Evolutionary conservation across 1,140 invertebrate species (phyloP), one percentile per base, ranked within the genome.

Genomic region (Drosophila aff.): DNA sequence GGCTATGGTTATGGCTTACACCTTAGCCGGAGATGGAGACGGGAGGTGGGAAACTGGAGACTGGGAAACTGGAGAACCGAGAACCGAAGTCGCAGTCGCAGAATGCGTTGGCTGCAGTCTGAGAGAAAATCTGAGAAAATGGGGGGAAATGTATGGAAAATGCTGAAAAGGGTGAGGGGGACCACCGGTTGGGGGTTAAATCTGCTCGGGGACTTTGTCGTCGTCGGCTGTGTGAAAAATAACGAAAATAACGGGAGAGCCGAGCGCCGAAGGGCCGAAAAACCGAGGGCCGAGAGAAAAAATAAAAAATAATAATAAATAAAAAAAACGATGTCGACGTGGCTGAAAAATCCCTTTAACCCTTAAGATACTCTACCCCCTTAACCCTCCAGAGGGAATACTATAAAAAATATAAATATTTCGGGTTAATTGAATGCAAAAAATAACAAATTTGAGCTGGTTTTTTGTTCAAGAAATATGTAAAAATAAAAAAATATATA

Each of bases 61-160:
- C 23, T 23, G 23, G 23, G 23, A 23, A 23, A 23, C 23, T 23
- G 23, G 23, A 3, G 55, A 40, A 44, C 63, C 36, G 33, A 57
- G 49, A 55, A 53, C 31, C 64, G 4, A 53, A 71, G 64, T 71
- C 67, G 63, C 67, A 71, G 67, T 71, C 63, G 67, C 67, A 68
- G 67, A 71, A 71, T 71, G 67, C 67, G 67, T 71, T 57, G 67
- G 67, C 64, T 68, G 67, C 67, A 68, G 49, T 71, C 64, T 57
- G 67, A 71, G 67, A 71, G 67, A 71, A 71, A 68, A 57, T 31
- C 63, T 43, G 38, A 26, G 47, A 67, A 67, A 26, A 23, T 26
- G 63, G 47, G 61, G 33, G 47, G 40, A 62, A 55, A 55, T 55
- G 52, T 55, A 50, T 18, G 15, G 44, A 11, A 26, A 23, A n/a